Conservation (phyloP, 1,140 invertebrate species). For the Euschistus heros region DNA sequence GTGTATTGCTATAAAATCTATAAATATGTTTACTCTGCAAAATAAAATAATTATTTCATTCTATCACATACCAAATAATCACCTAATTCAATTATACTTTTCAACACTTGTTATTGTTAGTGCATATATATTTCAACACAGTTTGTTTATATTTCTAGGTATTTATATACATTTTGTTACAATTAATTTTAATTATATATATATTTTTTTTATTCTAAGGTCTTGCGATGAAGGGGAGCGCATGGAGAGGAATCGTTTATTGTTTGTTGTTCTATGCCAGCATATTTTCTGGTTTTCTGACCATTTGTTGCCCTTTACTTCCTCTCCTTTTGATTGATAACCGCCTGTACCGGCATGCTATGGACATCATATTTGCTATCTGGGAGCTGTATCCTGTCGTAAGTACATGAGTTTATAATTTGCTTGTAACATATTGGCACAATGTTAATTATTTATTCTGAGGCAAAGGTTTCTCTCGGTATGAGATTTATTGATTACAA, state of each 20-base stretch:
- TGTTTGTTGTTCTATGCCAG: conserved; percentile 46
- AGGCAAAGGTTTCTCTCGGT: too few species aligned
- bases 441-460: too few species aligned
- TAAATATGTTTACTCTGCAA: not conserved
- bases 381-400: conserved; percentile 73
- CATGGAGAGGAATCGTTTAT: conserved; percentile 40
- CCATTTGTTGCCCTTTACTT: conserved; percentile 54
- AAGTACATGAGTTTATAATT: conserved; percentile 34
- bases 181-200: not conserved
- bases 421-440: not conserved
- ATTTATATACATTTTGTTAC: too few species aligned
- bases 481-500: too few species aligned
- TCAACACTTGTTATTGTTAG: not conserved
- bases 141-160: too few species aligned
- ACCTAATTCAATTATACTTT: not conserved
- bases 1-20: not conserved
- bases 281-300: conserved; percentile 48
- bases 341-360: conserved; percentile 48
- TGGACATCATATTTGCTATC: conserved; percentile 56
- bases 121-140: not conserved
- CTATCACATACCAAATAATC: not conserved
- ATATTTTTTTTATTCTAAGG: not conserved
- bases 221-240: conserved; percentile 19
- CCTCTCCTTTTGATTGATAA: conserved; percentile 57
- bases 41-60: not conserved